Percentiles rank a stretch among this genome's conserved stretches.
Evolutionary conservation across 2,888 invertebrate genomes (phyloP).

Genomic region (Acholoe squamosa): DNA sequence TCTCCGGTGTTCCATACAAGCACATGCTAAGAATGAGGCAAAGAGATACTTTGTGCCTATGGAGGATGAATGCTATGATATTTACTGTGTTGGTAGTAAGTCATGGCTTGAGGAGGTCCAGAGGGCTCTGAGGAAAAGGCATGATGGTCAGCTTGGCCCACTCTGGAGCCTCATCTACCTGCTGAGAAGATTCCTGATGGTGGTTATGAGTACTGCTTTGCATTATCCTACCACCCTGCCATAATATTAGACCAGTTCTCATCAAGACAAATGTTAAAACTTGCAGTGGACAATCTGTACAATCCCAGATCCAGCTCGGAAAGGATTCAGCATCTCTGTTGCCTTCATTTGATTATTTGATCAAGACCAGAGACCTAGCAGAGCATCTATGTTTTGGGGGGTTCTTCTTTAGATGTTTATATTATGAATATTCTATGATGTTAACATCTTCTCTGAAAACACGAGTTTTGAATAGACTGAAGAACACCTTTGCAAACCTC

Average conservation of each 20-base stretch:
- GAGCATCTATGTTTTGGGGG: neutral
- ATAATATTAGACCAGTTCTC: neutral
- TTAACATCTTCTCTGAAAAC: neutral
- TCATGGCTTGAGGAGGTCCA: neutral
- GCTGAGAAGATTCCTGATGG: neutral
- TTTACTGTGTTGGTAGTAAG: neutral
- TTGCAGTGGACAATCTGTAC: neutral
- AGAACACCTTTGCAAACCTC: neutral
- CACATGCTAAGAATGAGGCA: neutral
- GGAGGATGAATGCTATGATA: slow-evolving; percentile 20
- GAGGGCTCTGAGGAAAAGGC: neutral
- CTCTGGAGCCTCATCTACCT: neutral
- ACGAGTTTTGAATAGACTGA: neutral
- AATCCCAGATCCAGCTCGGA: too few species aligned
- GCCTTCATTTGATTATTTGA: neutral
- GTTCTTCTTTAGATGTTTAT: neutral
- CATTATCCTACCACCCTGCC: neutral
- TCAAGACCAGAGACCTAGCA: neutral
- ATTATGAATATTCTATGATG: slow-evolving; percentile 19
- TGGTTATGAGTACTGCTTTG: neutral
- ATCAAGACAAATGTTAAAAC: neutral
- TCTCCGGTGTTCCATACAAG: neutral
- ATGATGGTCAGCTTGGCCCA: neutral
- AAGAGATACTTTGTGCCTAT: neutral
- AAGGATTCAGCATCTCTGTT: neutral